phyloP scores from a whole-genome alignment of 1,140 invertebrate genomes.

The Kradibia gibbosae region DNA sequence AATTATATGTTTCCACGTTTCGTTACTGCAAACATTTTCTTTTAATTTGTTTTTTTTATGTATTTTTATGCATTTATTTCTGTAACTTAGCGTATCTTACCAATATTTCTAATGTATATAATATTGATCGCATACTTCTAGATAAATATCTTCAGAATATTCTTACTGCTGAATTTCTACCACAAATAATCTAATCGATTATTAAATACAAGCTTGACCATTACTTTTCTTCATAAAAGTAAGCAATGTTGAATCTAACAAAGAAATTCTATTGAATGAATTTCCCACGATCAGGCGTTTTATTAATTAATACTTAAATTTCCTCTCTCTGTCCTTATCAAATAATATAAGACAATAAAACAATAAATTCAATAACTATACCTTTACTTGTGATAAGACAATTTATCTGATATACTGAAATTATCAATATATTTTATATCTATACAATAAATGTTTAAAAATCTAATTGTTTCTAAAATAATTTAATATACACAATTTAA shows the following conservation, averaged over 20 bases:
- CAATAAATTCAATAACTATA: not conserved
- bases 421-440: not conserved
- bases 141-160: not conserved
- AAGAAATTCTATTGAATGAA: not conserved
- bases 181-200: not conserved
- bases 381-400: not conserved
- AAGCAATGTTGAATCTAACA: constrained; percentile 9
- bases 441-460: no score
- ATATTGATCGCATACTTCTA: no score
- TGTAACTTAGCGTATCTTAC: no score
- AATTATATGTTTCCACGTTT: not conserved
- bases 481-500: no score
- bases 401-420: no score
- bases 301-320: not conserved
- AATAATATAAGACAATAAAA: constrained; percentile 11
- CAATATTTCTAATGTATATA: no score
- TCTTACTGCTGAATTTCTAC: not conserved
- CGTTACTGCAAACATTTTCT: not conserved
- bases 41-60: no score
- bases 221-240: not conserved
- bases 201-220: not conserved
- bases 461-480: no score
- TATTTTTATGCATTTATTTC: no score
- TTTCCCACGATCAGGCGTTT: constrained; percentile 4
- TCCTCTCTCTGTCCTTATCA: not conserved